Conservation (phyloP, 2,888 invertebrate genomes). For the Chironomus tentans region DNA sequence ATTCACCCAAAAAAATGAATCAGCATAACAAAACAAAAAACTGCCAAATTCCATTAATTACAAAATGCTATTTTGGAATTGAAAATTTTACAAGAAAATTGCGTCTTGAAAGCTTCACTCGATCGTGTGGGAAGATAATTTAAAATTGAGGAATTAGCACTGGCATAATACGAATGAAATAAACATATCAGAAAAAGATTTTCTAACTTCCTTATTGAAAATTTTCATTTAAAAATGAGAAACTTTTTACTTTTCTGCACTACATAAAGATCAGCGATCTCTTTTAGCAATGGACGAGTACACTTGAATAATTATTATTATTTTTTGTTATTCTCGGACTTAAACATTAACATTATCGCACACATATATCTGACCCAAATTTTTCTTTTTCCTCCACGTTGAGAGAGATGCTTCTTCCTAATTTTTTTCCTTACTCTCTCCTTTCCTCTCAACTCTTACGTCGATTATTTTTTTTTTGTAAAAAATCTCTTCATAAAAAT, state of each 20-base stretch:
- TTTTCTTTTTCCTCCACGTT: neutral
- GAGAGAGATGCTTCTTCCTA: neutral
- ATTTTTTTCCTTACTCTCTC: neutral
- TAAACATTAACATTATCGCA: neutral
- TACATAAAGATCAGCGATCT: neutral
- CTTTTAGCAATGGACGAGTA: neutral
- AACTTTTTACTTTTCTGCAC: neutral
- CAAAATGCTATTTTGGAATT: too few relatives aligned
- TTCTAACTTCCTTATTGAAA: neutral
- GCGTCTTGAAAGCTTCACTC: neutral
- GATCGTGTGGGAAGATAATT: neutral
- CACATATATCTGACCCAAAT: slow-evolving; percentile 1
- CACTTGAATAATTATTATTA: too few relatives aligned
- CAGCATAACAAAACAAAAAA: too few relatives aligned
- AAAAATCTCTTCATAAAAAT: neutral
- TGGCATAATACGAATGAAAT: neutral
- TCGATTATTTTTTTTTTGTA: neutral
- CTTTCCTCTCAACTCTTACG: neutral
- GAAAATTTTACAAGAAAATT: too few relatives aligned
- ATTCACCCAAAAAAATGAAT: too few relatives aligned
- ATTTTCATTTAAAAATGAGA: neutral
- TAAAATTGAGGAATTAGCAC: neutral
- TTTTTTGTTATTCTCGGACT: neutral
- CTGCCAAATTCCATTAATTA: too few relatives aligned
- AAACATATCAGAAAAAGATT: neutral